These are phyloP conservation scores for Platypus cylindrus DNA, from an alignment of 2,888 invertebrate genomes.

Conservation along the genomic window DNA sequence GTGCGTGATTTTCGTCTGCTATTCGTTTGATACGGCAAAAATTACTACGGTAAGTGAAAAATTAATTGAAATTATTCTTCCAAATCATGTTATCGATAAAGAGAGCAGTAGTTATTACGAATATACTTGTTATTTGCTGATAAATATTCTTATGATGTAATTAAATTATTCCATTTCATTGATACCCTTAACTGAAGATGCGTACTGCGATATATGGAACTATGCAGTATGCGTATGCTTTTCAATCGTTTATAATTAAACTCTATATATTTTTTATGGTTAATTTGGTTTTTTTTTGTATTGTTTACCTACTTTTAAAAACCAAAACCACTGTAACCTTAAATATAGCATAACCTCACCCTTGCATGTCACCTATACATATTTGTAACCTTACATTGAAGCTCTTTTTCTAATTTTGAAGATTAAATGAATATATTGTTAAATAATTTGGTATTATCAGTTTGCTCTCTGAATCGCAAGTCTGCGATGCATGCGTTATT, in stretches of 20 bases:
- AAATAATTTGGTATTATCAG: no score
- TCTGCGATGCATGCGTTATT: no score
- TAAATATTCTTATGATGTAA: constrained; percentile 27
- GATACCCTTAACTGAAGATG: no score
- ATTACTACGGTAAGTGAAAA: constrained; percentile 27
- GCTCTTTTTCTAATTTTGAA: no score
- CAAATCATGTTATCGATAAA: no score
- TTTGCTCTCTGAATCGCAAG: no score
- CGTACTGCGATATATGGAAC: no score
- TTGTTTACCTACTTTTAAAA: constrained; percentile 35
- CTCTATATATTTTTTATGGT: constrained; percentile 3
- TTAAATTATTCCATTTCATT: constrained; percentile 27
- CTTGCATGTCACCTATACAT: constrained; percentile 28
- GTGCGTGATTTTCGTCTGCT: constrained; percentile 36
- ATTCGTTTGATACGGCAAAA: constrained; percentile 28
- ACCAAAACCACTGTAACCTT: constrained; percentile 33
- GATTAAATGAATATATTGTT: no score
- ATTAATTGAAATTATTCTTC: no score
- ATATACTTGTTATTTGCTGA: constrained; percentile 8
- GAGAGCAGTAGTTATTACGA: no score
- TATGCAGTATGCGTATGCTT: no score
- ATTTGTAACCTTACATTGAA: constrained; percentile 13
- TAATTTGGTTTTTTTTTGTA: constrained; percentile 17
- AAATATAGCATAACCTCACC: constrained; percentile 37
- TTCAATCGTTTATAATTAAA: no score